Evolutionary conservation across 2,797 vertebrate genomes (phyloP), one percentile per base, ranked within the genome.

Genomic region (Sebastes matsubarae): DNA sequence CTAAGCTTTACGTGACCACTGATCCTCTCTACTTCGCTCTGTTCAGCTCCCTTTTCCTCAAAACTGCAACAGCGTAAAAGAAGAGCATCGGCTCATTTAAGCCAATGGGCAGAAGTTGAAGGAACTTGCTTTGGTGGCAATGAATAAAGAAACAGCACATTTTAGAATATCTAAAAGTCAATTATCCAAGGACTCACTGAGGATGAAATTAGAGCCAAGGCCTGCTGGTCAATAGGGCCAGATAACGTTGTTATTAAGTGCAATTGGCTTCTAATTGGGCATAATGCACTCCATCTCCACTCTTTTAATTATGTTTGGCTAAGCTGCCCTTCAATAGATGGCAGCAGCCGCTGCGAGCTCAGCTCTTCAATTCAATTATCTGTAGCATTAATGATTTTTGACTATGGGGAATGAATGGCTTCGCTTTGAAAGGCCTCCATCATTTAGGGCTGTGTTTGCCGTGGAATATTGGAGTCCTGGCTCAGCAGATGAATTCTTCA

Each of bases 181-280:
- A 92, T 93, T 93, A 92, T 80, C 89, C 91, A 85, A 84, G 80
- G 81, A 88, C 85, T 89, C 74, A 63, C 32, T 46, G 46, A 87
- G 91, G 90, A 93, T 90, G 88, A 92, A 91, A 94, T 92, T 90
- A 86, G 81, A 92, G 84, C 32, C 5, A 87, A 87, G 82, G 73
- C 88, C 79, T 70, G 59, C 86, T 83, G 92, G 88, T 92, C 92
- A 93, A 93, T 93, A 91, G 87, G 86, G 68, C 88, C 80, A 89
- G 93, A 95, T 93, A 90, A 90, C 73, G 27, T 87, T 91, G 89
- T 95, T 94, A 94, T 94, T 94, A 89, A 92, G 83, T 88, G 91
- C 94, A 93, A 95, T 93, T 95, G 93, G 85, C 90, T 94, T 93
- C 94, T 95, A 95, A 95, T 95, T 94, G 93, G 79, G 77, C 87